These are phyloP conservation scores for Henricia sp. DNA, from an alignment of 53 echinoderm and acorn worm genomes.

Conservation along the genomic window DNA sequence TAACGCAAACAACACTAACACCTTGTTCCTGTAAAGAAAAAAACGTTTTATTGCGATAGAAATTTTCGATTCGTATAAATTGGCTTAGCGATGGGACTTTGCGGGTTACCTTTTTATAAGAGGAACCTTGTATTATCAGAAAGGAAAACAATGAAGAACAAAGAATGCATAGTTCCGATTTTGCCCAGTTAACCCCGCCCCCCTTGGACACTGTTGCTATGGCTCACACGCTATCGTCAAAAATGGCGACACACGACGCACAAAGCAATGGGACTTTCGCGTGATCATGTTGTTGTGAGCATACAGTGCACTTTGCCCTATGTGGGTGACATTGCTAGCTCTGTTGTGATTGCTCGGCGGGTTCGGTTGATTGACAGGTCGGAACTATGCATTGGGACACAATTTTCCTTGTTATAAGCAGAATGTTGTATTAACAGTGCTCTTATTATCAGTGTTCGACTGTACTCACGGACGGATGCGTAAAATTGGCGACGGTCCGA, in stretches of 20 bases:
- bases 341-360: not conserved
- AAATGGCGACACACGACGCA: no score
- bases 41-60: not conserved
- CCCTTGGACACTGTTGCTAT: no score
- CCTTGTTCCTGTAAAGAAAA: not conserved
- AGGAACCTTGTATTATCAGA: not conserved
- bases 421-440: not conserved
- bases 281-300: no score
- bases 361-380: not conserved
- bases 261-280: no score
- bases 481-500: conserved; percentile 27
- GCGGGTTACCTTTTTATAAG: not conserved
- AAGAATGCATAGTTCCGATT: no score
- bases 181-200: no score
- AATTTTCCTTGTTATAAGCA: not conserved
- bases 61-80: not conserved
- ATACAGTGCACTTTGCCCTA: no score
- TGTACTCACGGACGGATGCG: conserved; percentile 11
- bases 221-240: no score
- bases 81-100: not conserved
- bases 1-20: not conserved
- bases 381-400: not conserved
- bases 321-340: not conserved
- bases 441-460: not conserved
- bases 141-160: not conserved